phyloP scores from a whole-genome alignment of 1,140 invertebrate genomes.

The Lepidurus couesii region DNA sequence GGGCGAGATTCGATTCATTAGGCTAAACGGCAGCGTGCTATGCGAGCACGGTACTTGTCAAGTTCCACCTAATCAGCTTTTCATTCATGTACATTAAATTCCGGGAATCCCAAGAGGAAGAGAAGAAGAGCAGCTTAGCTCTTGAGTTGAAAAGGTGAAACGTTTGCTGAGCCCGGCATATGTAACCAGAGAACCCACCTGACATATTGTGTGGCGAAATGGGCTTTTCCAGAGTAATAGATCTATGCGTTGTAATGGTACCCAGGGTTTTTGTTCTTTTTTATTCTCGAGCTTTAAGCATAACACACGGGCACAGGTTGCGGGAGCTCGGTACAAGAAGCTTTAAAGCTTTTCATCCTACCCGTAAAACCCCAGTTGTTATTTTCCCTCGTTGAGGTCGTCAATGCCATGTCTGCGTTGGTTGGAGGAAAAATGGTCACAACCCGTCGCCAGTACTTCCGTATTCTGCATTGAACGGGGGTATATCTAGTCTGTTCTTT shows the following conservation, averaged over 20 bases:
- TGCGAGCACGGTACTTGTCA: background rate
- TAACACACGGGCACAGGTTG: background rate
- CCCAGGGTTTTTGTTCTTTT: slow-evolving; percentile 22
- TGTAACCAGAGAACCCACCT: background rate
- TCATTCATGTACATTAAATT: background rate
- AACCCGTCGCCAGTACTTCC: too few relatives aligned
- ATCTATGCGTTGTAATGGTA: background rate
- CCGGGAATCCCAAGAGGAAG: background rate
- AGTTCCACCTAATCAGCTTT: slow-evolving; percentile 8
- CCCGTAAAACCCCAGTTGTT: too few relatives aligned
- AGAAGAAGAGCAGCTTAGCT: background rate
- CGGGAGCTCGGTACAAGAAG: too few relatives aligned
- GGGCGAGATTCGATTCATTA: too few relatives aligned
- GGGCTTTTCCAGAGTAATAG: slow-evolving; percentile 10
- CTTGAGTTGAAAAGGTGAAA: background rate
- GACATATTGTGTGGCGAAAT: slow-evolving; percentile 17
- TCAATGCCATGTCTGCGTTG: too few relatives aligned
- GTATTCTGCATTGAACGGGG: too few relatives aligned
- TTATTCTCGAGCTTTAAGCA: slow-evolving; percentile 23
- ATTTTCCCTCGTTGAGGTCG: too few relatives aligned
- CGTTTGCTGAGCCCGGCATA: background rate
- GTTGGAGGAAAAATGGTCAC: too few relatives aligned
- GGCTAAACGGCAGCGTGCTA: too few relatives aligned
- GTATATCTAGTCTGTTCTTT: too few relatives aligned
- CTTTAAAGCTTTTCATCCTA: too few relatives aligned